These are phyloP conservation scores for Cryptus viduatorius DNA, from an alignment of 2,888 invertebrate genomes.

Conservation along the genomic window DNA sequence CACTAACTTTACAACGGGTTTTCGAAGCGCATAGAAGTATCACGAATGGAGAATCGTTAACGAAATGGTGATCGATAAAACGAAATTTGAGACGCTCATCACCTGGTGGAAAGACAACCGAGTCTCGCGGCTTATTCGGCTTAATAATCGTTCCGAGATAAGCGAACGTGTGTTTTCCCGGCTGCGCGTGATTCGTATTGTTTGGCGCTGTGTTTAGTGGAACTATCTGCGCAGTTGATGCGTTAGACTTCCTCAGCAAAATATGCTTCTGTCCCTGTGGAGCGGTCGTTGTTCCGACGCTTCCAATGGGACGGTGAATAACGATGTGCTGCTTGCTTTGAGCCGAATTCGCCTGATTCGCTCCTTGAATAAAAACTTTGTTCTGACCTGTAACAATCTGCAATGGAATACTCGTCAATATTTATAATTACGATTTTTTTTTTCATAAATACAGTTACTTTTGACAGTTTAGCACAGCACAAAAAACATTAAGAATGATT, in stretches of 20 bases:
- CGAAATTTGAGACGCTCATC: constrained; percentile 54
- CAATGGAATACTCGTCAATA: not conserved
- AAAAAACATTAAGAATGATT: not conserved
- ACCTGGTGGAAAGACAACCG: constrained; percentile 82
- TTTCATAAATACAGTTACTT: too few species aligned
- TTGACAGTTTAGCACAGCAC: not conserved
- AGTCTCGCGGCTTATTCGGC: constrained; percentile 80
- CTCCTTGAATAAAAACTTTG: constrained; percentile 82
- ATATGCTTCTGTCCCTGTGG: constrained; percentile 81
- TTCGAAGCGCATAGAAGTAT: constrained; percentile 5
- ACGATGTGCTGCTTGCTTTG: constrained; percentile 81
- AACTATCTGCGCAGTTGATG: constrained; percentile 82
- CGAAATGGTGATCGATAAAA: constrained; percentile 10
- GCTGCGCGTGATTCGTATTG: constrained; percentile 77
- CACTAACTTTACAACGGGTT: not conserved
- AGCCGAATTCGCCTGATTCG: constrained; percentile 77
- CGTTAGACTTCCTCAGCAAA: constrained; percentile 80
- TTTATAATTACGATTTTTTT: not conserved
- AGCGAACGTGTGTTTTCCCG: constrained; percentile 83
- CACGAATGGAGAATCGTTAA: constrained; percentile 39
- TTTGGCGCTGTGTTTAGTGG: constrained; percentile 79
- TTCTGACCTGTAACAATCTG: constrained; percentile 80
- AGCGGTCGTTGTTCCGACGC: constrained; percentile 52
- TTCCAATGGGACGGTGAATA: constrained; percentile 79
- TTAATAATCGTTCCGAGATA: constrained; percentile 83